Evolutionary conservation across 2,113 vertebrate genomes (phyloP).

Genomic region (Oncorhynchus nerka): DNA sequence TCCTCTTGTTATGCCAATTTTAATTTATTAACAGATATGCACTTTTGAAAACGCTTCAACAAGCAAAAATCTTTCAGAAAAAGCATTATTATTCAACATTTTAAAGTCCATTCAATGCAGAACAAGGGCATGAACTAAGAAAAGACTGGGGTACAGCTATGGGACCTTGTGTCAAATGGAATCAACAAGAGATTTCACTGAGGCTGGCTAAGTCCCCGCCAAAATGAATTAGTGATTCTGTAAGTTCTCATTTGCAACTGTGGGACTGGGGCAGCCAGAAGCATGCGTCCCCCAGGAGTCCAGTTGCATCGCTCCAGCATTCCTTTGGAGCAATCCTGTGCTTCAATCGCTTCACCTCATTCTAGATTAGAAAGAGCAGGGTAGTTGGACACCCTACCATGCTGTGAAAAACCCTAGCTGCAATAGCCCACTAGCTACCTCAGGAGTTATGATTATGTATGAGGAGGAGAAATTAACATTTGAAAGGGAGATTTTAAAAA

Average conservation of each 20-base stretch:
- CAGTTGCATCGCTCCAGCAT: slow-evolving; percentile 7
- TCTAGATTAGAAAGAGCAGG: slow-evolving; percentile 26
- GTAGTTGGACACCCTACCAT: slow-evolving; percentile 26
- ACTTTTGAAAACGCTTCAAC: too few relatives aligned
- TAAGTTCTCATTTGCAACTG: neutral
- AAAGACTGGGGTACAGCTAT: neutral
- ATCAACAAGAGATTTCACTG: neutral
- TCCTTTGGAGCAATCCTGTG: slow-evolving; percentile 33
- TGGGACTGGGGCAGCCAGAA: neutral
- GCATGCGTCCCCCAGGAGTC: neutral
- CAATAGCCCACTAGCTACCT: slow-evolving; percentile 42
- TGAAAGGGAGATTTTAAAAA: slow-evolving; percentile 64
- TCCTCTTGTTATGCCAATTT: too few relatives aligned
- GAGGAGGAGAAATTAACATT: slow-evolving; percentile 68
- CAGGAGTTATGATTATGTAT: slow-evolving; percentile 73
- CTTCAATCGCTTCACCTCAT: slow-evolving; percentile 35
- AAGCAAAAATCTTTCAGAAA: too few relatives aligned
- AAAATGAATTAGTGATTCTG: neutral
- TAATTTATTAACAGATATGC: too few relatives aligned
- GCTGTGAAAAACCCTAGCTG: slow-evolving; percentile 21
- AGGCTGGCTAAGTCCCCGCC: neutral
- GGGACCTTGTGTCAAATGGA: neutral
- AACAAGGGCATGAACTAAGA: neutral
- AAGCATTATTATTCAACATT: neutral
- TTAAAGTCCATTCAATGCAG: neutral